phyloP scores from a whole-genome alignment of 2,888 invertebrate genomes.

The Lithophane semibrunnea region DNA sequence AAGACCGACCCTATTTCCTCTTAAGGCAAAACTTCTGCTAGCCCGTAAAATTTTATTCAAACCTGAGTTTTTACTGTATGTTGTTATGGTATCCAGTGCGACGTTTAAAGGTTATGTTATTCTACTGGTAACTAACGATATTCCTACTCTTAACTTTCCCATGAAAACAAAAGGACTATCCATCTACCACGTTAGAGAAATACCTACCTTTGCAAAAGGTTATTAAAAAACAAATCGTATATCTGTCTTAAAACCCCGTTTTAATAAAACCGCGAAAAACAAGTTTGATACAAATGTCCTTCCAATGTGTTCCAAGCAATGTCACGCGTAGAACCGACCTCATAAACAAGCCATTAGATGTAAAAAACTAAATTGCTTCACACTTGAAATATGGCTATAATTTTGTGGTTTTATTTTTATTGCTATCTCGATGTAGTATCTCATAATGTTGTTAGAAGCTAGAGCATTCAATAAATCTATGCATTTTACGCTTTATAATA shows the following conservation, averaged over 20 bases:
- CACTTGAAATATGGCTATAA: conserved; percentile 48
- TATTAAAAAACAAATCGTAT: background rate
- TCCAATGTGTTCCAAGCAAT: conserved; percentile 27
- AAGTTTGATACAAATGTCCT: conserved; percentile 51
- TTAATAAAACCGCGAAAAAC: conserved; percentile 27
- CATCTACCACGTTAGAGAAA: background rate
- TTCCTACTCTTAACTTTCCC: background rate
- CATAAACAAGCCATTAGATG: conserved; percentile 42
- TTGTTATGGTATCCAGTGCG: background rate
- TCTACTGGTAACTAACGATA: background rate
- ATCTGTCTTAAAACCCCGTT: background rate
- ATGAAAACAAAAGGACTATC: no score
- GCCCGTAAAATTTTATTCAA: background rate
- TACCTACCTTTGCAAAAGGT: background rate
- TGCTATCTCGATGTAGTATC: conserved; percentile 30
- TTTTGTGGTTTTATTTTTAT: conserved; percentile 46
- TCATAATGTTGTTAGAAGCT: conserved; percentile 9
- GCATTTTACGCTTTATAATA: background rate
- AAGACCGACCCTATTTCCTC: no score
- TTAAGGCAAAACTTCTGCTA: no score
- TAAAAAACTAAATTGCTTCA: conserved; percentile 58
- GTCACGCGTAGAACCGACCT: conserved; percentile 39
- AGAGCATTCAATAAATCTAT: background rate
- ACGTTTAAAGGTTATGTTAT: background rate
- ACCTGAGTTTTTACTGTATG: background rate